Evolutionary conservation across 2,797 vertebrate species (phyloP).

Genomic region (Danionella dracula): DNA sequence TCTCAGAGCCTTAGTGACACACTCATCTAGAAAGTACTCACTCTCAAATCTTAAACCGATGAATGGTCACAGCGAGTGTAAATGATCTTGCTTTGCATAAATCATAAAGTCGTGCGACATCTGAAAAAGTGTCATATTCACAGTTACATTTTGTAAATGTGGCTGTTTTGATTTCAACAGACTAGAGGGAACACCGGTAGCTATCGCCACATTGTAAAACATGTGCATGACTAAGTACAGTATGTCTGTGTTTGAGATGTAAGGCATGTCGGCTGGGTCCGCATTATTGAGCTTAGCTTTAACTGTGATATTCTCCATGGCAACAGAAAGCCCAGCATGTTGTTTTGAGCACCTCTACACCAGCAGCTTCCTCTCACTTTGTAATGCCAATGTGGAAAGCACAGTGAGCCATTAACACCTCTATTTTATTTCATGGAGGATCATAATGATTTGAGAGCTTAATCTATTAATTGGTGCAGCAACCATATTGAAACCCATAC

Average conservation of each 20-base stretch:
- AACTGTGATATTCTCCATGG: constrained; percentile 13
- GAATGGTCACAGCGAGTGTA: too few species aligned
- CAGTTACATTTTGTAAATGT: background rate
- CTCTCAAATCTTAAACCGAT: too few species aligned
- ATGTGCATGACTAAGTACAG: too few species aligned
- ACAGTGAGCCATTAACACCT: background rate
- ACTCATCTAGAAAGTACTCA: too few species aligned
- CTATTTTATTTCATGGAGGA: background rate
- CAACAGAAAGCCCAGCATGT: constrained; percentile 6
- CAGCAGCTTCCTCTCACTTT: background rate
- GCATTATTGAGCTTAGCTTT: constrained; percentile 12
- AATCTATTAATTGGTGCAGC: background rate
- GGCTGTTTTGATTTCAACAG: too few species aligned
- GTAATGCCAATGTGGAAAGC: background rate
- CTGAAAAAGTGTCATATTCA: too few species aligned
- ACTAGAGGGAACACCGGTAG: background rate
- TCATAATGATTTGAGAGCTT: background rate
- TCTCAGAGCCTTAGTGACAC: too few species aligned
- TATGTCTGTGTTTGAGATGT: background rate
- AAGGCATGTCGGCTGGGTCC: background rate
- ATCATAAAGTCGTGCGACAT: too few species aligned
- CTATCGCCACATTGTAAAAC: background rate
- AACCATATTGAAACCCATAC: background rate
- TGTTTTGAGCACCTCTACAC: background rate
- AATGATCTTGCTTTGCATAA: too few species aligned